Evolutionary conservation across 2,113 vertebrate genomes (phyloP), one percentile per base, ranked within the genome.

Genomic region (Chaetodon auriga): DNA sequence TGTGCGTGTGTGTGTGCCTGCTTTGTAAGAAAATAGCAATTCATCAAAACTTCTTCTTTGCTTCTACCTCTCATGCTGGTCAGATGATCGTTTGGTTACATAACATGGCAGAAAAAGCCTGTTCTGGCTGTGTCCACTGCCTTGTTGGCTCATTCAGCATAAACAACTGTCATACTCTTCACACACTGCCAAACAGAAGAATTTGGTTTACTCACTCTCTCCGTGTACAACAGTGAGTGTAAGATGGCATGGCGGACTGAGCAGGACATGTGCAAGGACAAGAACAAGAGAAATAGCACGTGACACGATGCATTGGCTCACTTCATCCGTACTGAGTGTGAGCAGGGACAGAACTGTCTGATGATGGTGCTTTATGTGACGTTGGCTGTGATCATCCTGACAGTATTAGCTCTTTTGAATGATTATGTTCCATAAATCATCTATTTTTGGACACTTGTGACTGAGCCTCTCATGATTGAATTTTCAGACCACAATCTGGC

Each of bases 71-170:
- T 68, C 21, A 3, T 54, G 65, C 48, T 23, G 16, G 58, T 66
- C 49, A 49, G 53, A 72, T 68, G 41, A 45, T 66, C 63, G 65
- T 53, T 74, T 30, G 2, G 43, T 81, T 81, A 75, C 30, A 61
- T 75, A 78, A 88, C 38, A 55, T 48, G 38, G 69, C 49, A 84
- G 64, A 30, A 74, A 75, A 43, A 8, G 38, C 7, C 38, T 55
- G 74, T 11, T 80, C 49, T 69, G 77, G 77, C 57, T 41, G 11
- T 16, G 53, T 66, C 60, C 43, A 8, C 15, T 49, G 48, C 45
- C 63, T n/a, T 49, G 21, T 73, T 83, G 85, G 55, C 79, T 63
- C 60, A 30, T 12, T 68, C 79, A 64, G 36, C 68, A 79, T 68
- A 78, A 81, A 81, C 78, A 75, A 62, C 15, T 68, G 60, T 72